phyloP scores from a whole-genome alignment of 1,140 invertebrate species.

The Scaptomyza montana region DNA sequence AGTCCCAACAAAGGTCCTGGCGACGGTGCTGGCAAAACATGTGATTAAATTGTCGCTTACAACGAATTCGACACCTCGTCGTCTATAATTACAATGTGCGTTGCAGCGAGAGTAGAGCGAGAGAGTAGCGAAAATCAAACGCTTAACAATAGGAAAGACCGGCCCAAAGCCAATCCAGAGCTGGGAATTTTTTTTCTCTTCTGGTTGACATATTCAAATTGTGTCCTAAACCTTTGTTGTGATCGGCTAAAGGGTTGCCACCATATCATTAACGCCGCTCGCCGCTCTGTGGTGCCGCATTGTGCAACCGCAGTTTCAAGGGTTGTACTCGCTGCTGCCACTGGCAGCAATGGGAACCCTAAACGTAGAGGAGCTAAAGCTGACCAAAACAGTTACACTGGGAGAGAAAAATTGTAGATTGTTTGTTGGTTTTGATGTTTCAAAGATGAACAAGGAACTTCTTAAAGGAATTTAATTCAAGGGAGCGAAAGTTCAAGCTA shows the following conservation, averaged over 20 bases:
- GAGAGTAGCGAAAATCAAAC: conserved; percentile 43
- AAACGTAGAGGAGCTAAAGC: not conserved
- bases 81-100: conserved; percentile 58
- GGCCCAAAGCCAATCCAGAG: conserved; percentile 55
- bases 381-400: conserved; percentile 36
- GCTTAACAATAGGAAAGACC: conserved; percentile 48
- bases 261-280: conserved; percentile 80
- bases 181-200: conserved; percentile 46
- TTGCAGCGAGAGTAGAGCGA: conserved; percentile 1
- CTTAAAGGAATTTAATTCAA: not conserved
- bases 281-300: conserved; percentile 61
- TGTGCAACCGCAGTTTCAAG: conserved; percentile 62
- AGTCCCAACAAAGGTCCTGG: conserved; percentile 38
- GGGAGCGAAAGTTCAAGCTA: no score
- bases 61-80: conserved; percentile 75
- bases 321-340: conserved; percentile 16
- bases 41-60: conserved; percentile 70
- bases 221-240: conserved; percentile 61
- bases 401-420: not conserved
- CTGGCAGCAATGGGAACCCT: conserved; percentile 46
- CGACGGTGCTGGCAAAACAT: conserved; percentile 58
- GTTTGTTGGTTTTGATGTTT: not conserved
- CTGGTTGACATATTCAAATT: conserved; percentile 76
- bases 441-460: not conserved
- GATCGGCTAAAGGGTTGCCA: conserved; percentile 63